Evolutionary conservation across 1,140 invertebrate species (phyloP), one percentile per base, ranked within the genome.

Genomic region (Penaeus chinensis): DNA sequence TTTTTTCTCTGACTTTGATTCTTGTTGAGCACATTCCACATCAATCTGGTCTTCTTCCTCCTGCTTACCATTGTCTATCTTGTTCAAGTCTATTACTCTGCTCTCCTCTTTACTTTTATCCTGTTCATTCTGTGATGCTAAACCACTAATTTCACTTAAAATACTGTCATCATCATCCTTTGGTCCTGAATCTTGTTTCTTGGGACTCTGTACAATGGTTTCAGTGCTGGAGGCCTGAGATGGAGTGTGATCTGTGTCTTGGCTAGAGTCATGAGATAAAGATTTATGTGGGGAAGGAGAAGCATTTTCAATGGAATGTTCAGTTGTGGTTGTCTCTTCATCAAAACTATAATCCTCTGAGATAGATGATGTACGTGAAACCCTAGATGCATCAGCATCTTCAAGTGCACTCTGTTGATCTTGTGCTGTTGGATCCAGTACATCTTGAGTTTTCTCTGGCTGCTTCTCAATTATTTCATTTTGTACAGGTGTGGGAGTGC

Each of bases 171-270:
- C 88, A 85, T 82, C 80, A 37, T 76, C 78, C 22, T 78, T 42
- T 42, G 79, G 82, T 2, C 54, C 54, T 37, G 37, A 82, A 61
- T 76, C 79, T 62, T 65, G 27, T 77, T 90, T 87, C 60, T 88
- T 79, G n/a, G 90, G 83, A 47, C 82, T 88, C 79, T 90, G 85
- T 22, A 89, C 84, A 69, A 91, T 90, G 27, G 84, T 89, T 80
- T 91, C 89, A 2, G 87, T 85, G 69, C 87, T 89, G 10, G 89
- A 90, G n/a, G 84, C 85, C 22, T 85, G 89, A 66, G 89, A 90
- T 18, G 61, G 62, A 32, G 82, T 74, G 18, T 80, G 78, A 32
- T 88, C 87, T 60, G 85, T 87, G n/a, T 85, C 88, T 74, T 63
- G 42, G 82, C 87, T 88, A 10, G 87, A 88, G n/a, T 71, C 82